Evolutionary conservation across 2,888 invertebrate species (phyloP).

Genomic region (Ichneumoninae sp.): DNA sequence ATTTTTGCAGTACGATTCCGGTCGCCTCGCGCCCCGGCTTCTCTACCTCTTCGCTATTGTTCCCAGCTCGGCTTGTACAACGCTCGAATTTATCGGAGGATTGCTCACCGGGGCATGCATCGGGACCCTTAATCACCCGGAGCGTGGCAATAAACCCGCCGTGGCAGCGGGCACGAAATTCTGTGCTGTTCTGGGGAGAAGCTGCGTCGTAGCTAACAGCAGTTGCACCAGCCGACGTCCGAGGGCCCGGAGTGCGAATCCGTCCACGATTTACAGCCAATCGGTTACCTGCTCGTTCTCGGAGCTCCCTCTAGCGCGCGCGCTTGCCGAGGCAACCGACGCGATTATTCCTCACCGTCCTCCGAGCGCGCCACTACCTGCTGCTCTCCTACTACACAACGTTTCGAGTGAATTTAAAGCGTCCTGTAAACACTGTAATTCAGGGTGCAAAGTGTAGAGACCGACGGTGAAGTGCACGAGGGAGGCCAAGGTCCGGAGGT

Average conservation of each 20-base stretch:
- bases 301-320: constrained; percentile 21
- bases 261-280: constrained; percentile 68
- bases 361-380: not conserved
- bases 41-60: constrained; percentile 58
- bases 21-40: not conserved
- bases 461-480: not conserved
- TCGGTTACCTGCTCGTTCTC: constrained; percentile 60
- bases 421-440: constrained; percentile 42
- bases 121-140: constrained; percentile 68
- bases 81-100: constrained; percentile 67
- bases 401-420: constrained; percentile 50
- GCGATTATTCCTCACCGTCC: constrained; percentile 45
- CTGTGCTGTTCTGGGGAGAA: constrained; percentile 53
- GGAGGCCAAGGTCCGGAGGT: not conserved
- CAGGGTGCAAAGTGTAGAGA: constrained; percentile 17
- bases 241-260: constrained; percentile 41
- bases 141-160: constrained; percentile 68
- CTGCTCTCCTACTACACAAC: constrained; percentile 5
- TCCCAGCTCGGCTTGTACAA: constrained; percentile 55
- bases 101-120: constrained; percentile 67
- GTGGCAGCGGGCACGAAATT: constrained; percentile 49
- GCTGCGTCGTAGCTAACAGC: constrained; percentile 49
- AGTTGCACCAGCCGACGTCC: constrained; percentile 41
- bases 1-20: constrained; percentile 18
- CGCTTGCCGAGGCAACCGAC: constrained; percentile 40